phyloP scores from a whole-genome alignment of 2,797 vertebrate genomes.

The Bovichtus diacanthus region DNA sequence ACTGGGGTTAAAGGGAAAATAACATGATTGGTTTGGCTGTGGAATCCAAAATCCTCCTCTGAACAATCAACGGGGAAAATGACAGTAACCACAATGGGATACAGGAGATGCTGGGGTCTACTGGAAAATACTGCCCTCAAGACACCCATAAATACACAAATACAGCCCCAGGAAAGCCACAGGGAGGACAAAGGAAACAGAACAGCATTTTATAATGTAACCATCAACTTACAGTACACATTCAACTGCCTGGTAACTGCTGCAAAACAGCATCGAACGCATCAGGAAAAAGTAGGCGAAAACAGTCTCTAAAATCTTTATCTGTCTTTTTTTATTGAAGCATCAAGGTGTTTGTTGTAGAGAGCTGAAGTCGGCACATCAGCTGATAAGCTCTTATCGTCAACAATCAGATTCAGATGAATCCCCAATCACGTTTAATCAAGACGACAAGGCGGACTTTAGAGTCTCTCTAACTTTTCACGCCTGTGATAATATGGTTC shows the following conservation, averaged over 20 bases:
- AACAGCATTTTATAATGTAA: slow-evolving; percentile 35
- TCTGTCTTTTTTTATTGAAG: background rate
- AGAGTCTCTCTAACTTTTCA: background rate
- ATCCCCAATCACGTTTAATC: slow-evolving; percentile 45
- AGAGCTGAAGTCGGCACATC: background rate
- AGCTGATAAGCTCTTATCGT: slow-evolving; percentile 43
- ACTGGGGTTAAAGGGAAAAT: slow-evolving; percentile 73
- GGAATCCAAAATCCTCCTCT: slow-evolving; percentile 55
- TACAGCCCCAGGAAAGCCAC: slow-evolving; percentile 51
- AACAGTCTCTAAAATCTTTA: background rate
- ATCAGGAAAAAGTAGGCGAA: slow-evolving; percentile 4
- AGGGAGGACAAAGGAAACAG: slow-evolving; percentile 52
- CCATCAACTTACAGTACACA: slow-evolving; percentile 4
- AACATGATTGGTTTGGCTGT: slow-evolving; percentile 74
- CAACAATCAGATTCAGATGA: slow-evolving; percentile 41
- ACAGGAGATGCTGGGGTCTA: slow-evolving; percentile 64
- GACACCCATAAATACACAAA: slow-evolving; percentile 70
- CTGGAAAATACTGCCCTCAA: slow-evolving; percentile 60
- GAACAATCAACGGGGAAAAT: slow-evolving; percentile 71
- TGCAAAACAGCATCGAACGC: background rate
- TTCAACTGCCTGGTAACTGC: background rate
- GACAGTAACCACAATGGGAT: slow-evolving; percentile 71
- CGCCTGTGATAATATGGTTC: background rate
- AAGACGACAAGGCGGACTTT: slow-evolving; percentile 1
- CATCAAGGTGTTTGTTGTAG: background rate